These are phyloP conservation scores for Drosophila nigritarsus DNA, from an alignment of 2,888 invertebrate genomes.

Conservation along the genomic window DNA sequence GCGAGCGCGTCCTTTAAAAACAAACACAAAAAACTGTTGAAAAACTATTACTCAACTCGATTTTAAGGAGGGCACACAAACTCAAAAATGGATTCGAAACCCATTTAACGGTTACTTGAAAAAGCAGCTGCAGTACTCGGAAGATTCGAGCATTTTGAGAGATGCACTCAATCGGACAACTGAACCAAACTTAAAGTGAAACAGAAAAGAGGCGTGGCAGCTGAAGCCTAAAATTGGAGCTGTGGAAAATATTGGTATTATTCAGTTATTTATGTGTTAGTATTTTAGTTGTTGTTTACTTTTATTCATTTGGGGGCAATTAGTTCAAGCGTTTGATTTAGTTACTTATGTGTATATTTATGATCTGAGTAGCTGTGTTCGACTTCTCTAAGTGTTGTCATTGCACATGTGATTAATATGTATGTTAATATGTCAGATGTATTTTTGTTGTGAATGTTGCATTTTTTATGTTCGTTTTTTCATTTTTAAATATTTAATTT, in stretches of 20 bases:
- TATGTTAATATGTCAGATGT: conserved; percentile 11
- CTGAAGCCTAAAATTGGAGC: conserved; percentile 49
- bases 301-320: conserved; percentile 10
- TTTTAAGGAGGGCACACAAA: conserved; percentile 1
- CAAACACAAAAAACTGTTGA: background rate
- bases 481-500: conserved; percentile 30
- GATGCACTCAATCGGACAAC: conserved; percentile 27
- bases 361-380: conserved; percentile 13
- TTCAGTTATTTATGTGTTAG: conserved; percentile 31
- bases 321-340: conserved; percentile 27
- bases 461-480: conserved; percentile 2
- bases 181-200: conserved; percentile 4
- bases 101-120: background rate
- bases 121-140: background rate
- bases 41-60: conserved; percentile 11
- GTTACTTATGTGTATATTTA: conserved; percentile 11
- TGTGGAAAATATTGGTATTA: conserved; percentile 51
- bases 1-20: conserved; percentile 30
- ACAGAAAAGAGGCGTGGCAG: conserved; percentile 16
- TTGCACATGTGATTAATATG: conserved; percentile 12
- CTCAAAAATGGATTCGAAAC: conserved; percentile 12
- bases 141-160: background rate
- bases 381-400: conserved; percentile 21
- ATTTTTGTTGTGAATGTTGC: conserved; percentile 16
- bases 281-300: conserved; percentile 15